phyloP scores from a whole-genome alignment of 1,140 invertebrate species.

The Leguminivora glycinivorella region DNA sequence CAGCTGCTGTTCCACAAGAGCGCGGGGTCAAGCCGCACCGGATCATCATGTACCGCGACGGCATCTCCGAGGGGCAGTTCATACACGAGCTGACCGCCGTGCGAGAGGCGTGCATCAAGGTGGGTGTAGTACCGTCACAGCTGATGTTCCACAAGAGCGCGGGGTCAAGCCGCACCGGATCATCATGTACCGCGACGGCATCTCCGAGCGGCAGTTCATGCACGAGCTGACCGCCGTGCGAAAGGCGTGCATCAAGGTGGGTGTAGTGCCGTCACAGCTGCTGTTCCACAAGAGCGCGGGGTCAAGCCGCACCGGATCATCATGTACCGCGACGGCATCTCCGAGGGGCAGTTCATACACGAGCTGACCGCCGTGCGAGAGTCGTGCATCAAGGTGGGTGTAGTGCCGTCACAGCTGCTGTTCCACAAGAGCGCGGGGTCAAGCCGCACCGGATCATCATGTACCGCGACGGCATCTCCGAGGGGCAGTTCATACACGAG shows the following conservation, averaged over 20 bases:
- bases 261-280: neutral
- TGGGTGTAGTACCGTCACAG: too few species aligned
- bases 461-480: slow-evolving; percentile 98
- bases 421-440: slow-evolving; percentile 95
- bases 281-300: too few species aligned
- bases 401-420: too few species aligned
- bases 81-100: slow-evolving; percentile 97
- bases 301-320: too few species aligned
- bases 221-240: slow-evolving; percentile 98
- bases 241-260: slow-evolving; percentile 92
- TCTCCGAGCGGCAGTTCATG: slow-evolving; percentile 94
- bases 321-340: too few species aligned
- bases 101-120: slow-evolving; percentile 99
- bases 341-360: too few species aligned
- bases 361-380: slow-evolving; percentile 98
- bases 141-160: slow-evolving; percentile 96
- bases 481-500: slow-evolving; percentile 95
- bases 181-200: slow-evolving; percentile 98
- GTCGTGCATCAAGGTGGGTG: too few species aligned
- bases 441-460: slow-evolving; percentile 98
- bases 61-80: too few species aligned
- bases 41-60: too few species aligned
- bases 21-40: too few species aligned
- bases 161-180: slow-evolving; percentile 97
- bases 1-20: too few species aligned